phyloP scores from a whole-genome alignment of 1,140 invertebrate genomes.

The Paraescarpia echinospica region DNA sequence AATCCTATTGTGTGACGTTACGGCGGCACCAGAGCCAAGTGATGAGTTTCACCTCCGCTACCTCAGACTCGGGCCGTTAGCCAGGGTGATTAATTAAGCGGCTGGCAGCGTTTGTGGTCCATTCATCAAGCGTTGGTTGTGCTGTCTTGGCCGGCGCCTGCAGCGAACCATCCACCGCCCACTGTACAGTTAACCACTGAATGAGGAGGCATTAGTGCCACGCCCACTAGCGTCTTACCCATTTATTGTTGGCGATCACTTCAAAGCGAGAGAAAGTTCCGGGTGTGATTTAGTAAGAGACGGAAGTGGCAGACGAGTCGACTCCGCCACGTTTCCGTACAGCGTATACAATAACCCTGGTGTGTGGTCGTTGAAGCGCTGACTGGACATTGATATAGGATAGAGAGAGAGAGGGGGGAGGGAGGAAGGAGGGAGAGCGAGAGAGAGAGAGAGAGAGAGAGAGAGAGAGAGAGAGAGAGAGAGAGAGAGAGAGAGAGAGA shows the following conservation, averaged over 20 bases:
- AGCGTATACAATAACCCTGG: neutral
- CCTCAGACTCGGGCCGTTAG: neutral
- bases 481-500: too few relatives aligned
- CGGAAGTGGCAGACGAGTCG: too few relatives aligned
- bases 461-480: too few relatives aligned
- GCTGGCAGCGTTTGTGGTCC: neutral
- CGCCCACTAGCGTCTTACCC: neutral
- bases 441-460: too few relatives aligned
- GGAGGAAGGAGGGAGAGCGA: too few relatives aligned
- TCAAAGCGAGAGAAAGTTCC: neutral
- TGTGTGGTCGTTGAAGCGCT: neutral
- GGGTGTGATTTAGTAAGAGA: neutral
- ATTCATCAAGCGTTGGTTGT: neutral
- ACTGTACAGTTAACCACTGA: neutral
- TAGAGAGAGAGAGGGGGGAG: too few relatives aligned
- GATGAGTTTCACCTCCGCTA: neutral
- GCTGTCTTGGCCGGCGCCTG: neutral
- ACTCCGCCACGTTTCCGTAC: neutral
- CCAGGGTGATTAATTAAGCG: neutral
- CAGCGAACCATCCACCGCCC: neutral
- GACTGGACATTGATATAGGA: neutral
- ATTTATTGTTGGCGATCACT: neutral
- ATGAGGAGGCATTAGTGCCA: neutral
- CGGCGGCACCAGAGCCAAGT: neutral
- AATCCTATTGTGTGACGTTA: neutral